Base-by-base conservation (phyloP, 92 coral and sea anemone species). In the Porites evermanni region DNA sequence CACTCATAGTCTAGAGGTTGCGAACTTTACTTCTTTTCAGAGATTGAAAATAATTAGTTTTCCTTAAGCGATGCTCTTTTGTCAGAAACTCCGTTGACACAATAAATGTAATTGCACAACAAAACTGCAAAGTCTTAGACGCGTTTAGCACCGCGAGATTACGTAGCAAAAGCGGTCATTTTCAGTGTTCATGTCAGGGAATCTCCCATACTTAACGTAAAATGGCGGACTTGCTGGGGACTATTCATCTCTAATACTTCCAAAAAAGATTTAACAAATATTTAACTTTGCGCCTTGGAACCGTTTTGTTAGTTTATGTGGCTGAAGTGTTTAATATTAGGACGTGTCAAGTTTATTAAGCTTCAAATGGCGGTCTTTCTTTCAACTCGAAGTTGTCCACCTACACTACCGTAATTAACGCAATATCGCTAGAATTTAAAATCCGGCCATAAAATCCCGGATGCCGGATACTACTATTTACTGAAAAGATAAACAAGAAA, bases 391-490 rank as follows among this genome's bases (percentile, higher is more conserved):
- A 18, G 8, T 56, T 5, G 12, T 7, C 38, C 52, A 2, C 13
- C 64, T 50, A 26, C 67, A 9, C 53, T 19, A 10, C 64, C 7
- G 64, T 53, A 74, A 74, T 74, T 53, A 74, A 23, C 18, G 47
- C 73, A 44, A 16, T 29, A 26, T 26, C 16, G n/a, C 63, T 10
- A 19, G 78, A 53, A 53, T 74, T 53, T 53, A 6, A 53, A 53
- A 74, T 52, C 78, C 78, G 67, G 80, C 64, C 13, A 76, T 76
- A 59, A 29, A 60, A 44, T 12, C 68, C 80, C 52, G 68, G 80
- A 76, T 76, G 68, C 32, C 72, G 72, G 20, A 24, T 24, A 75
- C 26, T 10, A n/a, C 80, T 12, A 17, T n/a, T 5, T 17, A 8
- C 56, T 54, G 32, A 47, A 76, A 23, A 59, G 23, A 76, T 59